These are phyloP conservation scores for Matsumurasca onukii DNA, from an alignment of 1,140 invertebrate genomes.

Conservation along the genomic window DNA sequence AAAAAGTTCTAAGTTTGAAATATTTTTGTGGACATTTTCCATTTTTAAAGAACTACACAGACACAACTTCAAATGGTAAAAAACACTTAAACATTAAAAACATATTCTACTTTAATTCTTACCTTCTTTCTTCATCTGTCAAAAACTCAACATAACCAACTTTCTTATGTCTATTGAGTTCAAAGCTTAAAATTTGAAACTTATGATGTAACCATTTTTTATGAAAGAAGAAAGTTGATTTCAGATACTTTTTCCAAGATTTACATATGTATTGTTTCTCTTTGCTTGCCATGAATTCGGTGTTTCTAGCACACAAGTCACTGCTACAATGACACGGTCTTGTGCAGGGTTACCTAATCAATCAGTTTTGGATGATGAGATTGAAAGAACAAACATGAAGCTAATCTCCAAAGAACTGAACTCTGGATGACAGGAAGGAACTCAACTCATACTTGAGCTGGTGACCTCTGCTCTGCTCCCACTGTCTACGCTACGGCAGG, in stretches of 20 bases:
- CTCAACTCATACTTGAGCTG: too few relatives aligned
- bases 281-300: neutral
- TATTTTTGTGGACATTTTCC: neutral
- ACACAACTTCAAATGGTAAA: neutral
- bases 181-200: conserved; percentile 11
- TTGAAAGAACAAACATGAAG: neutral
- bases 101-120: conserved; percentile 7
- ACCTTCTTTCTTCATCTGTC: conserved; percentile 38
- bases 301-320: neutral
- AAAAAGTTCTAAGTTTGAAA: neutral
- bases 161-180: conserved; percentile 27
- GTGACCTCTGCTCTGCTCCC: too few relatives aligned
- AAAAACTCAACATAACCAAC: conserved; percentile 32
- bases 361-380: neutral
- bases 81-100: neutral
- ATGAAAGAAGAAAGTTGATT: neutral
- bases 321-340: neutral
- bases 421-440: neutral
- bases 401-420: neutral
- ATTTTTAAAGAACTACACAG: neutral
- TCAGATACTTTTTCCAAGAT: conserved; percentile 21
- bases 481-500: neutral
- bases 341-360: neutral
- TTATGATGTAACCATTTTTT: neutral
- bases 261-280: conserved; percentile 16